Percentiles rank a stretch among this genome's conserved stretches.
Evolutionary conservation across 1,140 invertebrate species (phyloP).

Genomic region (Atta colombica): DNA sequence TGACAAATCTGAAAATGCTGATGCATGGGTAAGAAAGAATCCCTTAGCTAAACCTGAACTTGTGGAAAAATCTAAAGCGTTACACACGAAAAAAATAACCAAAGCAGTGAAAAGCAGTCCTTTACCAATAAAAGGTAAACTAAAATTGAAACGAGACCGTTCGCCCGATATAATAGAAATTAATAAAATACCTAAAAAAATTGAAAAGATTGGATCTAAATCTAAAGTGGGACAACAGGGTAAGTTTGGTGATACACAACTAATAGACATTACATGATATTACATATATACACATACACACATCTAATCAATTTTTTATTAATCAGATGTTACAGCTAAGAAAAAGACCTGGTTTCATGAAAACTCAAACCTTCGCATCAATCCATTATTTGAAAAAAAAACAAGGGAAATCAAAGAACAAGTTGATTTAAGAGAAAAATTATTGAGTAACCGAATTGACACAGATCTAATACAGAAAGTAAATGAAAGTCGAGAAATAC

Average conservation of each 20-base stretch:
- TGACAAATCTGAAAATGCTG: not conserved
- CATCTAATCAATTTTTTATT: conserved; percentile 27
- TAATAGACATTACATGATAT: not conserved
- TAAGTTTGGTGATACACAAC: conserved; percentile 54
- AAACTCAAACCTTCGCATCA: conserved; percentile 61
- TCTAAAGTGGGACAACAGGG: conserved; percentile 63
- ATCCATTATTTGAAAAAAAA: conserved; percentile 80
- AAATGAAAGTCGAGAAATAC: conserved; percentile 81
- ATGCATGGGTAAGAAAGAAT: conserved; percentile 33
- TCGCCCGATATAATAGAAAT: conserved; percentile 70
- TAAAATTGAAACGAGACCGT: conserved; percentile 68
- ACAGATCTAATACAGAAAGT: conserved; percentile 79
- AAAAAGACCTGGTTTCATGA: conserved; percentile 74
- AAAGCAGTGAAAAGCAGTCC: conserved; percentile 48
- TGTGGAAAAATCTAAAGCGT: conserved; percentile 36
- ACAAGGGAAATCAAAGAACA: conserved; percentile 72
- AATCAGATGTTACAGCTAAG: conserved; percentile 57
- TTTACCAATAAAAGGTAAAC: conserved; percentile 59
- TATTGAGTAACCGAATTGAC: conserved; percentile 78
- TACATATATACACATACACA: not conserved
- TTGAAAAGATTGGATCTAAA: conserved; percentile 62
- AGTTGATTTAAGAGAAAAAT: conserved; percentile 79
- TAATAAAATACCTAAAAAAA: conserved; percentile 74
- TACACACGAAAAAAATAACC: conserved; percentile 43
- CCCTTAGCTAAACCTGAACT: conserved; percentile 20